A percentile compares a stretch with the other conserved stretches of the same genome.
Conservation (phyloP, 2,113 vertebrate species). For the Actinemys pallida region DNA sequence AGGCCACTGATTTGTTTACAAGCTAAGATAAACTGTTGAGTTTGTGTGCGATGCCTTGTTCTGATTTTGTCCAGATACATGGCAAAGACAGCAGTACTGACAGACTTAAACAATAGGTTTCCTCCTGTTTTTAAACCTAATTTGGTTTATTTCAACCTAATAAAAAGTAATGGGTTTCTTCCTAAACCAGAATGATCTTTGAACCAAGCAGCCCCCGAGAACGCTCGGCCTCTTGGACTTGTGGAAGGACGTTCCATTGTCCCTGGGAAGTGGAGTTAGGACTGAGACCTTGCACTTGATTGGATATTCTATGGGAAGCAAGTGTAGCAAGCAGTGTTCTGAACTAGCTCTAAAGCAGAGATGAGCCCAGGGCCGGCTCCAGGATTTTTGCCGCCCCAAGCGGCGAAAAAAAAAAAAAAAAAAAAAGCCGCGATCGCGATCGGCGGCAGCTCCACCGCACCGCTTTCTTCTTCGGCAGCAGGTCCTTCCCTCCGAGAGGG, state of each 20-base stretch:
- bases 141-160: too few relatives aligned
- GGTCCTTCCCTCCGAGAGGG: too few relatives aligned
- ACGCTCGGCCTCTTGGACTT: not conserved
- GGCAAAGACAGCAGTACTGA: not conserved
- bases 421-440: too few relatives aligned
- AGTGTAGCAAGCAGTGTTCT: not conserved
- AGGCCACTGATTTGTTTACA: conserved; percentile 8
- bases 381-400: too few relatives aligned
- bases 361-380: too few relatives aligned
- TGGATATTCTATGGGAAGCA: not conserved
- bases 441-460: too few relatives aligned
- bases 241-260: not conserved
- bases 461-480: too few relatives aligned
- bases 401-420: too few relatives aligned
- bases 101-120: not conserved
- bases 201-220: not conserved
- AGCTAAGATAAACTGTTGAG: not conserved
- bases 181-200: too few relatives aligned
- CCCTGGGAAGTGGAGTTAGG: not conserved
- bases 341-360: too few relatives aligned
- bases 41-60: not conserved
- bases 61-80: not conserved
- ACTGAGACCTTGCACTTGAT: not conserved
- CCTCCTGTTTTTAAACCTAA: too few relatives aligned
- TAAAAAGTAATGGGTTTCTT: too few relatives aligned